Evolutionary conservation across 1,140 invertebrate species (phyloP).

Genomic region (Gryllus bimaculatus): DNA sequence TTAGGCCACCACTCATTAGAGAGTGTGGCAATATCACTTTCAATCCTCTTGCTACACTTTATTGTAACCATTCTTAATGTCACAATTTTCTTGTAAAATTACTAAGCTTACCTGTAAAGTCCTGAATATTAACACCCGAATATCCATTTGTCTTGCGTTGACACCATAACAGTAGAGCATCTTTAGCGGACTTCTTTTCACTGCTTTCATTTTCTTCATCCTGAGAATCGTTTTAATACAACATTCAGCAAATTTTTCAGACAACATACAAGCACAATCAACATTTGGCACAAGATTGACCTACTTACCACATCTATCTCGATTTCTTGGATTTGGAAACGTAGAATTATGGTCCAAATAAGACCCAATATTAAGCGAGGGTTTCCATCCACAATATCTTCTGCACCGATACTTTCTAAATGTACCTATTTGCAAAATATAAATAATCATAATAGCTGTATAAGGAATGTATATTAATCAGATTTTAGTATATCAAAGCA

Average conservation of each 20-base stretch:
- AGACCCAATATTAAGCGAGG: constrained; percentile 90
- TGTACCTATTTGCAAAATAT: constrained; percentile 54
- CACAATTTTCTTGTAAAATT: too few species aligned
- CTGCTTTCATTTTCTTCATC: constrained; percentile 96
- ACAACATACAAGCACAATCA: neutral
- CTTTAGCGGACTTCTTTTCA: constrained; percentile 98
- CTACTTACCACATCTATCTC: constrained; percentile 87
- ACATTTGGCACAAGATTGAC: neutral
- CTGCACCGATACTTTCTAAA: constrained; percentile 95
- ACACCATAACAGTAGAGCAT: constrained; percentile 95
- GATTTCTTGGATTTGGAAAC: constrained; percentile 98
- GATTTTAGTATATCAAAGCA: too few species aligned
- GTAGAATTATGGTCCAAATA: constrained; percentile 96
- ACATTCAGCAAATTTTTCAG: too few species aligned
- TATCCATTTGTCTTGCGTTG: constrained; percentile 95
- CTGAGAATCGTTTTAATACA: constrained; percentile 28
- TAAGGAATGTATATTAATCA: too few species aligned
- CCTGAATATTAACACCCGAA: constrained; percentile 77
- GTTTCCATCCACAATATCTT: constrained; percentile 98
- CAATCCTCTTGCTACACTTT: too few species aligned
- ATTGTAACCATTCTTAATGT: too few species aligned
- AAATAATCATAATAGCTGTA: neutral
- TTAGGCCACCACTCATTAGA: too few species aligned
- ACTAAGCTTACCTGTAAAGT: constrained; percentile 45
- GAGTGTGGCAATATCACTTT: too few species aligned